phyloP scores from a whole-genome alignment of 2,113 vertebrate genomes.

The Pangasianodon hypophthalmus region DNA sequence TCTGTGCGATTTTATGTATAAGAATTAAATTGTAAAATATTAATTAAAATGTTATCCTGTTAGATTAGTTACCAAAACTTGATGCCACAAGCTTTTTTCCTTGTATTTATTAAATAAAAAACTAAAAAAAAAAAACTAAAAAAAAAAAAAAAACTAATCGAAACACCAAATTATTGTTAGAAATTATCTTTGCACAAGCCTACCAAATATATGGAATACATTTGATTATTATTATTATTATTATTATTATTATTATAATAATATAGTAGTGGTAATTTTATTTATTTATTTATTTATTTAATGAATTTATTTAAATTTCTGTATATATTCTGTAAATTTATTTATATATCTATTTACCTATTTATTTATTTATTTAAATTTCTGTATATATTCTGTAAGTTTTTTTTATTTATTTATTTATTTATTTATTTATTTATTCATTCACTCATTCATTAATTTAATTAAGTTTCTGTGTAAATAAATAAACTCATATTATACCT shows the following conservation, averaged over 20 bases:
- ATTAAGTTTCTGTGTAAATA: neutral
- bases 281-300: no score
- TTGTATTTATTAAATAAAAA: no score
- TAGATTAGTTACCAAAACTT: neutral
- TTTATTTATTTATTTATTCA: neutral
- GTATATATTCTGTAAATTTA: neutral
- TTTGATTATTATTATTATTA: neutral
- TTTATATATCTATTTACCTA: neutral
- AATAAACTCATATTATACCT: neutral
- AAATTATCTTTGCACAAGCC: no score
- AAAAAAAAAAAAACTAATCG: neutral
- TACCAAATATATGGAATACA: no score
- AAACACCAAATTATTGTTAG: no score
- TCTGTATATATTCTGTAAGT: neutral
- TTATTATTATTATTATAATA: neutral
- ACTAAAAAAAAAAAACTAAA: no score
- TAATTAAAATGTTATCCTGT: neutral
- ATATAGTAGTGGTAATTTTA: neutral
- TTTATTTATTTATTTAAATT: neutral
- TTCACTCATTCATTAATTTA: neutral
- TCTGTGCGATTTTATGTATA: neutral
- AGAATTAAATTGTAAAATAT: neutral
- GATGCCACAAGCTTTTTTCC: neutral
- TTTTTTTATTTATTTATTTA: neutral
- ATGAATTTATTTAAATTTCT: no score